A percentile compares a stretch with the other conserved stretches of the same genome.
phyloP scores from a whole-genome alignment of 2,113 vertebrate genomes.

The Onychostoma macrolepis region DNA sequence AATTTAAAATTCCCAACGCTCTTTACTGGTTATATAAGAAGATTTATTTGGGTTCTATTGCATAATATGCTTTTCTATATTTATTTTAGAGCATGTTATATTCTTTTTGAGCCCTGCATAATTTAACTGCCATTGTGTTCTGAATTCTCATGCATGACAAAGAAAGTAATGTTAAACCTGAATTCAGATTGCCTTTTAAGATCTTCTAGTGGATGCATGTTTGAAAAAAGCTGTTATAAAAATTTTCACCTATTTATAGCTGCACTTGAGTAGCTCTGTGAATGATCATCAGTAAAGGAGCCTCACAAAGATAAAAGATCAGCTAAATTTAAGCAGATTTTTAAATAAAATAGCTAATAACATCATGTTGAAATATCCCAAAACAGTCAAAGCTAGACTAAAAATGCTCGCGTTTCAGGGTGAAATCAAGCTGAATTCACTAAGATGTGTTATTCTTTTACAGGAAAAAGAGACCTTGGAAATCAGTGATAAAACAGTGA shows the following conservation, averaged over 20 bases:
- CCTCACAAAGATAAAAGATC: not conserved
- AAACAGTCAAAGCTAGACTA: not conserved
- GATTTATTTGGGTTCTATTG: slow-evolving; percentile 26
- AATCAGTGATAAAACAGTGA: slow-evolving; percentile 36
- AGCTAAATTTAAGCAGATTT: not conserved
- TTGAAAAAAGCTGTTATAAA: not conserved
- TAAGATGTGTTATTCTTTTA: slow-evolving; percentile 1
- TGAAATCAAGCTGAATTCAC: not conserved
- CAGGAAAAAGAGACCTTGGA: slow-evolving; percentile 10
- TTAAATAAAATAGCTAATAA: not conserved
- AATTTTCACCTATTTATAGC: not conserved
- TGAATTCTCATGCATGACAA: slow-evolving; percentile 1
- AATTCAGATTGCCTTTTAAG: not conserved
- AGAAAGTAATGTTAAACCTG: not conserved
- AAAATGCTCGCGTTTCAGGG: not conserved
- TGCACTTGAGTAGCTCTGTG: not conserved
- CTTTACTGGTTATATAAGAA: slow-evolving; percentile 21
- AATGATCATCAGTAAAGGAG: not conserved
- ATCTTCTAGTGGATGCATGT: not conserved
- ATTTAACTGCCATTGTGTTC: not conserved
- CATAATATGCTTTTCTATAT: slow-evolving; percentile 2
- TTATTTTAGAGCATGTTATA: not conserved
- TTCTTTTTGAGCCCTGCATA: not conserved
- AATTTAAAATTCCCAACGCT: not conserved
- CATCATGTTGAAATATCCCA: not conserved